Evolutionary conservation across 2,888 invertebrate species (phyloP), one percentile per base, ranked within the genome.

Genomic region (Eristalinus sepulchralis): DNA sequence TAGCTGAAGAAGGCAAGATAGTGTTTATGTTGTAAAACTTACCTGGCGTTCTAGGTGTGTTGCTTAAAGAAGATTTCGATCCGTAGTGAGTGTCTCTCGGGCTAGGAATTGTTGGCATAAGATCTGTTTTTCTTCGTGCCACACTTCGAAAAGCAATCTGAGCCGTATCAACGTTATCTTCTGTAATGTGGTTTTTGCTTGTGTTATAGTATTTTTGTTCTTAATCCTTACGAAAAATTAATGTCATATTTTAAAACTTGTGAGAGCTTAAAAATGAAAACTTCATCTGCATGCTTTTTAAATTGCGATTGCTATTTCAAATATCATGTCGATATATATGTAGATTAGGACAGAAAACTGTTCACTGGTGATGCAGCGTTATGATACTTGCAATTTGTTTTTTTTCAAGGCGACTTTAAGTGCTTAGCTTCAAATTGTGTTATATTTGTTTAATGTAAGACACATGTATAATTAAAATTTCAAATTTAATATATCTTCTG

Each of bases 71-170:
- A 90, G 94, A 92, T 91, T 93, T 92, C 90, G 94, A 93, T 90
- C 92, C 92, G 89, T 92, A 93, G 88, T 93, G 93, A 90, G 93
- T 92, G 90, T 96, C 96, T 90, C 95, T 94, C 88, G 95, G 94
- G 89, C 94, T 95, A 89, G 97, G 97, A 93, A 97, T 95, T 90
- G 97, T 97, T 89, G 98, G 98, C 94, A 97, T 96, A 92, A 98
- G 94, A 94, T 98, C 97, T 88, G 97, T 97, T 93, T 97, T 96
- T 90, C 97, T 95, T 90, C 97, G 95, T 90, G 96, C 97, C 91
- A 96, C 96, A 88, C 96, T 96, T 89, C 95, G 95, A 94, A 96
- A 96, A 93, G 95, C 94, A 90, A 95, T 94, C 81, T 95, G 94
- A 91, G 92, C 90, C 90, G 92, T 90, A 90, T 92, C 93, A 90